Evolutionary conservation across 2,797 vertebrate genomes (phyloP), one percentile per base, ranked within the genome.

Genomic region (Aldrovandia affinis): DNA sequence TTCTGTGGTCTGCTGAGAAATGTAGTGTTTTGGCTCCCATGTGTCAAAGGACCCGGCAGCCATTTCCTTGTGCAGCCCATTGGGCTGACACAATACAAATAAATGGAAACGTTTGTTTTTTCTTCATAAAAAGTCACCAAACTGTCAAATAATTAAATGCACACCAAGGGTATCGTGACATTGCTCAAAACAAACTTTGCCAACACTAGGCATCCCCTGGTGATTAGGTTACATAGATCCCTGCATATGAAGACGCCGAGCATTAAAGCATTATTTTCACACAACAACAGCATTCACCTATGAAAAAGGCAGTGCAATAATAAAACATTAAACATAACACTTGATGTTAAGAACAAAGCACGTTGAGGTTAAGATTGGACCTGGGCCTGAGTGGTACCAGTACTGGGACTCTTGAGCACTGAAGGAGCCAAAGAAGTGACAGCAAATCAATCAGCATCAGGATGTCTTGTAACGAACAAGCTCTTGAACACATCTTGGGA

Each of bases 91-190:
- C n/a, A n/a, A n/a, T n/a, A n/a, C n/a, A n/a, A n/a, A n/a, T n/a
- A n/a, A n/a, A n/a, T n/a, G n/a, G n/a, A n/a, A n/a, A n/a, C n/a
- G 50, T 86, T 89, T 86, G 83, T 52, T 52, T 52, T 52, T 4
- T 52, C 50, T 52, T 12, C 50, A 52, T 80, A 88, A 89, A 88
- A 86, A 90, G 88, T 65, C 7, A 88, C 84, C 84, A n/a, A n/a
- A n/a, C n/a, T n/a, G n/a, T 81, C 86, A 87, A 89, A 88, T 86
- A 87, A 89, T 89, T 86, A 88, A 91, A 89, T 86, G 88, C 87
- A 90, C 87, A 88, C 88, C 86, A 85, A 88, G 88, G 90, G 86
- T 85, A 88, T 70, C 33, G 18, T 36, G 0, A 87, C 86, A 86
- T 87, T 89, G 82, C 87, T 84, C 61, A 83, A 89, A 88, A 89